These are phyloP conservation scores for Hybognathus amarus DNA, from an alignment of 2,797 vertebrate species.

Conservation along the genomic window DNA sequence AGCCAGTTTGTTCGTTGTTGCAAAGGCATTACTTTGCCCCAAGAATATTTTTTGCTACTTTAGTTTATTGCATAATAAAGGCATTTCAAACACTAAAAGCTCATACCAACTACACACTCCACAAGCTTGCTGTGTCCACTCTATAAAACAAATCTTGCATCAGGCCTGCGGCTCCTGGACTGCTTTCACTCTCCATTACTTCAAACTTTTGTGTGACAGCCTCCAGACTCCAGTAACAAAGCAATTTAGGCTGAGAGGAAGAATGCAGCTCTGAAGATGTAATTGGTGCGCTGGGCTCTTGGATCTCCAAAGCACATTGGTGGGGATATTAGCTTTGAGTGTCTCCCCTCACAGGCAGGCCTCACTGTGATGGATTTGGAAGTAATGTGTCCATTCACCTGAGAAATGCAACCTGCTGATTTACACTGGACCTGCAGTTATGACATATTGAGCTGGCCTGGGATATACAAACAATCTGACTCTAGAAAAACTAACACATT, in stretches of 20 bases:
- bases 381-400: constrained; percentile 77
- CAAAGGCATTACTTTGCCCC: neutral
- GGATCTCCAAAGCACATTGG: constrained; percentile 52
- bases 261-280: constrained; percentile 41
- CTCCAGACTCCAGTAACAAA: constrained; percentile 55
- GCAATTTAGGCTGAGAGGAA: constrained; percentile 54
- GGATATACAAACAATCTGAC: constrained; percentile 26
- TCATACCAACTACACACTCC: neutral
- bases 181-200: constrained; percentile 35
- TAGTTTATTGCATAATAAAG: neutral
- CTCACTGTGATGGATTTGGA: constrained; percentile 71
- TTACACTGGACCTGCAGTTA: constrained; percentile 63
- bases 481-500: neutral
- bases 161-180: constrained; percentile 5
- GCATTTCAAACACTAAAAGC: neutral
- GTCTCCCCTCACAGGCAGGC: constrained; percentile 44
- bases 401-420: constrained; percentile 75
- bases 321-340: constrained; percentile 56
- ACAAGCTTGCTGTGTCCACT: neutral
- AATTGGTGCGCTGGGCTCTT: constrained; percentile 50
- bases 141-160: constrained; percentile 16
- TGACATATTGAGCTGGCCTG: constrained; percentile 45
- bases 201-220: constrained; percentile 42
- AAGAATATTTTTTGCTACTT: neutral
- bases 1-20: neutral